Evolutionary conservation across 1,140 invertebrate species (phyloP), one percentile per base, ranked within the genome.

Genomic region (Dendroctonus ponderosae): DNA sequence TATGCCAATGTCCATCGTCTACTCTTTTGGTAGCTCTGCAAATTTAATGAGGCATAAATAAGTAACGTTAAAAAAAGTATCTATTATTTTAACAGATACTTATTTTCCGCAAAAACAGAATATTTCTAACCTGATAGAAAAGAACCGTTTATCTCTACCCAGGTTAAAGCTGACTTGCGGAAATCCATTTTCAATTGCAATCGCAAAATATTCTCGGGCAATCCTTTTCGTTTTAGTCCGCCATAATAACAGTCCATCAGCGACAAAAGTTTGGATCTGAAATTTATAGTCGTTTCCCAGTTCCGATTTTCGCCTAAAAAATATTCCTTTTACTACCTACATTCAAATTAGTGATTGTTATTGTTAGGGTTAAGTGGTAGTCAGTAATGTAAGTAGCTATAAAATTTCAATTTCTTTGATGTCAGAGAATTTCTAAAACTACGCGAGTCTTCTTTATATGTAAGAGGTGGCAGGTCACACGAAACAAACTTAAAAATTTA

Each of bases 1-100:
- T 85, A 75, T 93, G 90, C 89, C 90, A 91, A 46, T 86, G 75
- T 0, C 88, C 88, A 79, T 92, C 89, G 74, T 87, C 83, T 3
- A 92, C 84, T 72, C 80, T 74, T 7, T 74, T 71, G 68, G 80
- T 83, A 43, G 74, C 87, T 78, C 84, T 87, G 71, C 46, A 69
- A 71, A 69, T 66, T 12, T 37, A 0, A 58, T 43, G 0, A 58
- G 56, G 9, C 4, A 46, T 46, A 59, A 59, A 59, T 53, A 26
- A 14, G 12, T 53, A 53, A 53, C 37, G 51, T 26, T 6, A n/a
- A 1, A 11, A 46, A 12, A 46, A 46, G 12, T 11, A 46, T 2
- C 4, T 9, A 26, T 1, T 2, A 26, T 26, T 26, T 26, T 26
- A 26, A 3, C 26, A 26, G 26, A 26, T 26, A 26, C 3, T 26